Evolutionary conservation across 2,113 vertebrate genomes (phyloP).

Genomic region (Pseudopodoces humilis): DNA sequence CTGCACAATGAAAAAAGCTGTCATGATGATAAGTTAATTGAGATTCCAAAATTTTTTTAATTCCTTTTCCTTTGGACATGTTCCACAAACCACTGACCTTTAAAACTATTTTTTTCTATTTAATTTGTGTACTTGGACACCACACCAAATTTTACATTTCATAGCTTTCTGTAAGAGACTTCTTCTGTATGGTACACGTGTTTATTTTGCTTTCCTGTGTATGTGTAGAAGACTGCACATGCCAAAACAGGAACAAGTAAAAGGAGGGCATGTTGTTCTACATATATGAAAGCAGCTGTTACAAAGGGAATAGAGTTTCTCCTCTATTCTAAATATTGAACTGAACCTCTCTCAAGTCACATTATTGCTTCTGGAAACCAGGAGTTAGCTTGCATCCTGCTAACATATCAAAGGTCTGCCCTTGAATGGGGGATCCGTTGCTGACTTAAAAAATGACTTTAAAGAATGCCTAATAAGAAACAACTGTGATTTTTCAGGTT

Average conservation of each 20-base stretch:
- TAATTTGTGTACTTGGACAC: neutral
- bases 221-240: neutral
- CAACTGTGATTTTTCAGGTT: neutral
- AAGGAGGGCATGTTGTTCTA: neutral
- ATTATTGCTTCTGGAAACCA: neutral
- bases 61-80: neutral
- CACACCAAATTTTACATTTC: neutral
- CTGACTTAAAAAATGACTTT: neutral
- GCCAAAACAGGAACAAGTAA: neutral
- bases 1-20: conserved; percentile 5
- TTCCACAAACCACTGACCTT: conserved; percentile 1
- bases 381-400: neutral
- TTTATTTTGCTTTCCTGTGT: neutral
- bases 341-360: neutral
- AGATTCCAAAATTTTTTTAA: conserved; percentile 6
- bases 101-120: neutral
- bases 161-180: neutral
- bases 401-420: neutral
- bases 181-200: neutral
- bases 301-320: neutral
- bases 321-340: neutral
- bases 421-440: neutral
- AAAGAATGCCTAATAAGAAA: neutral
- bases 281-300: neutral
- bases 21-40: conserved; percentile 38